Evolutionary conservation across 2,888 invertebrate genomes (phyloP).

Genomic region (Lamproptera curius): DNA sequence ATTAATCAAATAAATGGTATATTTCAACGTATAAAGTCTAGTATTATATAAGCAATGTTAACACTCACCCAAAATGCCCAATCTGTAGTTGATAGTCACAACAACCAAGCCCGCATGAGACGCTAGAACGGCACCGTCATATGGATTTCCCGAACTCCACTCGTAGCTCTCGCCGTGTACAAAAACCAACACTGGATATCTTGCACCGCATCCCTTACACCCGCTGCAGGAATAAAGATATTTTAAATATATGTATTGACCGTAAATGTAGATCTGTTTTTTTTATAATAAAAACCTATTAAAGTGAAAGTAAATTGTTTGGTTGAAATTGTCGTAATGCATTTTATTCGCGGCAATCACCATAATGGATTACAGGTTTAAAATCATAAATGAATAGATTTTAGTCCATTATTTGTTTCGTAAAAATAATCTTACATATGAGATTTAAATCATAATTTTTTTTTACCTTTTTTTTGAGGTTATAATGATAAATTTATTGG

Average conservation of each 20-base stretch:
- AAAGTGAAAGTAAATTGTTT: neutral
- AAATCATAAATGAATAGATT: neutral
- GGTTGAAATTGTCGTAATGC: neutral
- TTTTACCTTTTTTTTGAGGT: no score
- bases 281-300: neutral
- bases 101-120: conserved; percentile 94
- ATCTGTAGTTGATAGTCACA: conserved; percentile 91
- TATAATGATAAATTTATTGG: no score
- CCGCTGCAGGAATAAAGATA: conserved; percentile 57
- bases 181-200: conserved; percentile 95
- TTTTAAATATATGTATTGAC: neutral
- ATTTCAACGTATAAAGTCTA: no score
- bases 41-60: no score
- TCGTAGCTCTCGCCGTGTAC: conserved; percentile 97
- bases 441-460: no score
- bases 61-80: conserved; percentile 87
- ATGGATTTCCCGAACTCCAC: conserved; percentile 98
- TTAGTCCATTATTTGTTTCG: neutral
- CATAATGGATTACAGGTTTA: neutral
- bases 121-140: conserved; percentile 96
- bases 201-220: conserved; percentile 77
- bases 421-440: no score
- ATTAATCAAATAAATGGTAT: no score
- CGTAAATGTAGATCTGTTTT: neutral
- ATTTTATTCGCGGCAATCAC: neutral